Percentiles rank a stretch among this genome's conserved stretches.
phyloP scores from a whole-genome alignment of 2,113 vertebrate species.

The Corvus moneduloides region DNA sequence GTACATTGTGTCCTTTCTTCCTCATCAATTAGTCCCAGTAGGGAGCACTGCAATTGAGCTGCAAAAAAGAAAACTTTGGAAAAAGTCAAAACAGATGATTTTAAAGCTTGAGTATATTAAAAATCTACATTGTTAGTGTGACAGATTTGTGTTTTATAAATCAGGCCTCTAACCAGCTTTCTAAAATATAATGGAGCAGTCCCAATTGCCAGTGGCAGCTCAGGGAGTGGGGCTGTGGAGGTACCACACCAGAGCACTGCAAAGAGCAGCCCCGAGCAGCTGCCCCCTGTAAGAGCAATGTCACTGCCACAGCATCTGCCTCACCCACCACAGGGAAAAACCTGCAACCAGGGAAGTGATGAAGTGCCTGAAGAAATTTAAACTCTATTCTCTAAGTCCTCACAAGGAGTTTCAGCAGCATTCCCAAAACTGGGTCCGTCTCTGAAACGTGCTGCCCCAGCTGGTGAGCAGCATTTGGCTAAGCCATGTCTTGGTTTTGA shows the following conservation, averaged over 20 bases:
- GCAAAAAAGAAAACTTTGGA: constrained; percentile 5
- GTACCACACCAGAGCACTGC: neutral
- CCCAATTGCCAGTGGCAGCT: neutral
- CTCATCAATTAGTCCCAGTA: neutral
- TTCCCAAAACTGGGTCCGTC: fast-evolving
- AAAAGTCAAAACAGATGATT: neutral
- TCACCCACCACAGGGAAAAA: neutral
- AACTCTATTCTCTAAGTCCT: neutral
- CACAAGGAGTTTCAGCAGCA: neutral
- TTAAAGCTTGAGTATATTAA: neutral
- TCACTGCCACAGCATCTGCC: neutral
- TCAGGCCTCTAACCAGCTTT: neutral
- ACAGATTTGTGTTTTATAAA: constrained; percentile 12
- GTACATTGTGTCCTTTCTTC: constrained; percentile 22
- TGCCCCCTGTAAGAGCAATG: fast-evolving
- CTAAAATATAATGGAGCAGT: neutral
- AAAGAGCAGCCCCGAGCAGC: neutral
- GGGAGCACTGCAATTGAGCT: constrained; percentile 25
- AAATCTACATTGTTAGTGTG: neutral
- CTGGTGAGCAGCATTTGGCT: neutral
- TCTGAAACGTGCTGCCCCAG: fast-evolving
- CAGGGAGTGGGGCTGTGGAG: neutral
- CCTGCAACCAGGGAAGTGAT: neutral
- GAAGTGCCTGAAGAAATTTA: fast-evolving
- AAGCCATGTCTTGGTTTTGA: neutral